Base-by-base conservation (phyloP, 2,888 invertebrate species). In the Keiferia lycopersicella region DNA sequence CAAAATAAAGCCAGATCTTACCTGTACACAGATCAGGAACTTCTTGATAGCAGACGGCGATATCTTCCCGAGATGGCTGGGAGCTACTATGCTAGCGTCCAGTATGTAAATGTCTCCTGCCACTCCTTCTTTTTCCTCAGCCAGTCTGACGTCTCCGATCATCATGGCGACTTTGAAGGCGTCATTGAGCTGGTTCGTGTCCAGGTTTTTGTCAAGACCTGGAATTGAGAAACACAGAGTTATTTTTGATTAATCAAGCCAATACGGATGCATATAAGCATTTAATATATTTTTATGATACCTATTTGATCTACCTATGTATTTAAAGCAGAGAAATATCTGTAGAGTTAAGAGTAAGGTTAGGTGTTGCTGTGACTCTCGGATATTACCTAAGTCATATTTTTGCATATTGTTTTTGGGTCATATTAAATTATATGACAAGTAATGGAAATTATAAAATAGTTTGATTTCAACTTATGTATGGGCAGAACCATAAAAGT, bases 21-120 rank as follows among this genome's bases (percentile, higher is more conserved):
- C 91, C 92, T 96, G 96, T 0, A 96, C 95, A 81, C 96, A 96
- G 62, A 96, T 95, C 64, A 97, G 91, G 84, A 96, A 96, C 82
- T 96, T 97, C 87, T 96, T 96, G 34, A 96, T 92, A 20, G 94
- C 80, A 0, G 95, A 83, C 0, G 96, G 96, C 0, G 96, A 96
- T 71, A 97, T 93, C 84, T 96, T 96, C 62, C 95, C 94, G 73
- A 97, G 94, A 76, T 97, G 96, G 2, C 94, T 90, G 0, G 96
- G 94, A 0, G 94, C 94, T 0, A 96, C 95, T 12, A 95, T 93
- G 16, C 93, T 92, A 1, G 96, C 96, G 70, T 97, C 96, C 53
- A 97, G 82, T 62, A 97, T 92, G 78, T 95, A 96, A 4, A 97
- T 93, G 76, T 97, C 97, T 0, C 97, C 97, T 0, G 95, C 96